A percentile compares a stretch with the other conserved stretches of the same genome.
These are phyloP conservation scores for Neodontobutis hainanensis DNA, from an alignment of 2,113 vertebrate species.

Conservation along the genomic window DNA sequence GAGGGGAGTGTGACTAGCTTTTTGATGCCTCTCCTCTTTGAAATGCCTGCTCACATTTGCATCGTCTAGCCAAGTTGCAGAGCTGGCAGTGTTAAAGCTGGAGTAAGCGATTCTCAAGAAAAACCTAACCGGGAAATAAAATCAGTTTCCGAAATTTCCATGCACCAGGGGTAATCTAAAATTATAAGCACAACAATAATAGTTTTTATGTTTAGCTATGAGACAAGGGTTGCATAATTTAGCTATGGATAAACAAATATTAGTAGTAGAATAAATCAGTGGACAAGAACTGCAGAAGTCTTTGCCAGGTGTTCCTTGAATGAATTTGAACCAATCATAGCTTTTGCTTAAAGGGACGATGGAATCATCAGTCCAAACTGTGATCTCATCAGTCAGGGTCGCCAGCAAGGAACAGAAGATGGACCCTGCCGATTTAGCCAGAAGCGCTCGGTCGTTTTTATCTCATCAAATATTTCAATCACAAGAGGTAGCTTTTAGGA, in stretches of 20 bases:
- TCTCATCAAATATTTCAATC: conserved; percentile 74
- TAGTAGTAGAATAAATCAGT: conserved; percentile 21
- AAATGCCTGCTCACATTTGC: conserved; percentile 52
- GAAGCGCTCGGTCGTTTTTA: conserved; percentile 56
- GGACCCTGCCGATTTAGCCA: conserved; percentile 58
- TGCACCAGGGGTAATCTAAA: neutral
- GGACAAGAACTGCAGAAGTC: conserved; percentile 13
- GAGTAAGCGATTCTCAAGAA: conserved; percentile 7
- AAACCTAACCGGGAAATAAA: conserved; percentile 5
- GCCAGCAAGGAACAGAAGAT: conserved; percentile 34
- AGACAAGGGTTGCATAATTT: conserved; percentile 5
- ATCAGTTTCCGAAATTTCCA: neutral
- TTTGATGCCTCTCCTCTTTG: conserved; percentile 38
- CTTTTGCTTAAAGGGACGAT: conserved; percentile 40
- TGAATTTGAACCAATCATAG: conserved; percentile 39
- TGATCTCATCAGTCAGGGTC: conserved; percentile 73
- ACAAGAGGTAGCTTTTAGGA: conserved; percentile 61
- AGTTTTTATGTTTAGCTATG: conserved; percentile 5
- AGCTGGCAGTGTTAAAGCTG: conserved; percentile 35
- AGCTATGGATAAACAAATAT: conserved; percentile 3
- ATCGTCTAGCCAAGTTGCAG: conserved; percentile 30
- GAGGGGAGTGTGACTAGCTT: conserved; percentile 18
- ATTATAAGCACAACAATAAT: neutral
- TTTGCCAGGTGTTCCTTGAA: conserved; percentile 15
- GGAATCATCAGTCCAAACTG: conserved; percentile 60